A percentile compares a stretch with the other conserved stretches of the same genome.
These are phyloP conservation scores for Tipula helvola DNA, from an alignment of 2,888 invertebrate species.

Conservation along the genomic window DNA sequence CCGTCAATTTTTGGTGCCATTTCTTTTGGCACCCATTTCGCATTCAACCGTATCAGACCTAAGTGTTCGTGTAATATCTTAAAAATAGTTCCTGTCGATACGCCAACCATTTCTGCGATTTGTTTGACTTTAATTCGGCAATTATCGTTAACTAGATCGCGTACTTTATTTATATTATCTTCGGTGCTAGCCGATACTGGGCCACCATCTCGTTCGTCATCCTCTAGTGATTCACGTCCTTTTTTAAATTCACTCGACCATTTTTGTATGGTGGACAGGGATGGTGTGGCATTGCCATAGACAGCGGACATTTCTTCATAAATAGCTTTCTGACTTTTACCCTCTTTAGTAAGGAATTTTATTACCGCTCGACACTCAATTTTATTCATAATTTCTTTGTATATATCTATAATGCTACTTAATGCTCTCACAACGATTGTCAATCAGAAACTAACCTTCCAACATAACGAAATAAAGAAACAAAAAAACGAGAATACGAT, in stretches of 20 bases:
- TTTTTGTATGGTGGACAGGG: not conserved
- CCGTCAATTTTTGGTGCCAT: not conserved
- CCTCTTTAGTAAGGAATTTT: not conserved
- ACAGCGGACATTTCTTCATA: not conserved
- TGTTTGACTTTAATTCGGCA: not conserved
- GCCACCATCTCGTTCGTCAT: not conserved
- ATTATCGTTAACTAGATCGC: not conserved
- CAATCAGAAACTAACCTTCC: not conserved
- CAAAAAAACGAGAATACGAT: not conserved
- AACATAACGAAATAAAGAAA: not conserved
- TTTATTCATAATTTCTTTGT: not conserved
- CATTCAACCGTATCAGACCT: not conserved
- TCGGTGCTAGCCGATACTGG: not conserved
- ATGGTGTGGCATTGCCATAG: not conserved
- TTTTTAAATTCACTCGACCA: not conserved
- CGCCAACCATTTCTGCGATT: not conserved
- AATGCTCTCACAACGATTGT: slow-evolving; percentile 4
- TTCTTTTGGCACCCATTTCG: not conserved
- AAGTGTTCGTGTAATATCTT: not conserved
- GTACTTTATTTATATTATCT: not conserved
- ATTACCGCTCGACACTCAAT: not conserved
- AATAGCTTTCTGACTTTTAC: not conserved
- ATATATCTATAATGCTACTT: not conserved
- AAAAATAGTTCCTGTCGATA: not conserved
- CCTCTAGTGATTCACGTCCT: not conserved